Evolutionary conservation across 2,797 vertebrate genomes (phyloP).

Genomic region (Typhlichthys subterraneus): DNA sequence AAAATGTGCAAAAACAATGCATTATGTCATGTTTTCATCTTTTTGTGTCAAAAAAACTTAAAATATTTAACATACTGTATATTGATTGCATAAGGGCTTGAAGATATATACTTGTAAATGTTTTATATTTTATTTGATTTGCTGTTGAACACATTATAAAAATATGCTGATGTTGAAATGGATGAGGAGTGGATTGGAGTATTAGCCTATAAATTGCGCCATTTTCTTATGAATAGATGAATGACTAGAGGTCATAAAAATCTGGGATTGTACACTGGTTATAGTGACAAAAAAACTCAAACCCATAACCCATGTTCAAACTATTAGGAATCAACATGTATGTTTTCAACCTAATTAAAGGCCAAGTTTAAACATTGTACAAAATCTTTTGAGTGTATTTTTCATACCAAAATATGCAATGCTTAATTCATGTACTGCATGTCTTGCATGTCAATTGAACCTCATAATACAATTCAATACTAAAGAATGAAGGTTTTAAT

Average conservation of each 20-base stretch:
- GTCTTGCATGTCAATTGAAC: no score
- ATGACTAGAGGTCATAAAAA: slow-evolving; percentile 2
- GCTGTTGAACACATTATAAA: no score
- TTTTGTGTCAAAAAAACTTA: slow-evolving; percentile 35
- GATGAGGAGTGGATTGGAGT: no score
- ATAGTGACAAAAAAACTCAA: slow-evolving; percentile 15
- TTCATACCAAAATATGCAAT: slow-evolving; percentile 11
- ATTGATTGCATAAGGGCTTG: slow-evolving; percentile 69
- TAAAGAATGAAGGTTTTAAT: slow-evolving; percentile 5
- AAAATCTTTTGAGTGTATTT: neutral
- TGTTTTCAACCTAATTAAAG: slow-evolving; percentile 11
- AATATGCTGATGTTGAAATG: no score
- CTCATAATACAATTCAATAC: neutral
- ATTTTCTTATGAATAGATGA: slow-evolving; percentile 30
- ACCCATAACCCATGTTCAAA: slow-evolving; percentile 2
- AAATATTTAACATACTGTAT: slow-evolving; percentile 37
- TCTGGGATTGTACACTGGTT: slow-evolving; percentile 18
- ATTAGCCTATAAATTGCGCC: slow-evolving; percentile 16
- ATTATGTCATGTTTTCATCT: slow-evolving; percentile 16
- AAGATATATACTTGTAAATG: no score
- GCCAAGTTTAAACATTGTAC: neutral
- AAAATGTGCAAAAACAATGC: slow-evolving; percentile 24
- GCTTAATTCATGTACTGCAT: no score
- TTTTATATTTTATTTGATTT: no score
- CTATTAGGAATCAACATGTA: slow-evolving; percentile 2